Evolutionary conservation across 2,888 invertebrate genomes (phyloP), one percentile per base, ranked within the genome.

Genomic region (Abrostola tripartita): DNA sequence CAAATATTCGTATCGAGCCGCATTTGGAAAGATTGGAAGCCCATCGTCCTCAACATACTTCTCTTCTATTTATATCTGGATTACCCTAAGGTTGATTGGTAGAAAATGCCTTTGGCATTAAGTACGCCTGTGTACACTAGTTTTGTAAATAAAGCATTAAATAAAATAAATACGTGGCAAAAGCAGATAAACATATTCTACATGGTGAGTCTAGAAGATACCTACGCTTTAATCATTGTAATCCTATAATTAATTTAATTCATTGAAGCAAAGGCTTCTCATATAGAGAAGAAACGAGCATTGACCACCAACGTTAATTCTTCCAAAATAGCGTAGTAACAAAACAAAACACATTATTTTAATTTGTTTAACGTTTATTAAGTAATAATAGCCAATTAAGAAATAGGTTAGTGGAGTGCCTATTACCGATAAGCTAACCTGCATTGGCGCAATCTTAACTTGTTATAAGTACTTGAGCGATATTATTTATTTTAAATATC

Each of bases 321-420:
- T 1, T 24, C 6, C 42, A 47, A 24, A 9, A 9, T 47, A 4
- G 0, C 44, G 8, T 9, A 47, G 44, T 47, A 47, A 47, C 44
- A 14, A 47, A 24, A 47, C 44, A n/a, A 8, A 12, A 24, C 12
- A 12, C 0, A 42, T 47, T 11, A 24, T 8, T 7, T 57, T n/a
- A 53, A 68, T 36, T 47, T 37, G 10, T 49, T 35, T 14, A 47
- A 37, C 6, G 12, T 24, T 14, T 7, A 6, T 44, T 68, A 51
- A 59, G 6, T 50, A 55, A 60, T 47, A 35, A 49, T 14, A 56
- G 6, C 12, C 71, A 74, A 70, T 74, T 71, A 70, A 64, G 51
- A 71, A 75, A 75, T 71, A 71, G 75, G 71, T 75, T 58, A 71
- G 56, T 52, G 54, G 60, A 75, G 41, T 75, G 44, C 54, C 58